Base-by-base conservation (phyloP, 1,140 invertebrate species). In the Melitaea cinxia region DNA sequence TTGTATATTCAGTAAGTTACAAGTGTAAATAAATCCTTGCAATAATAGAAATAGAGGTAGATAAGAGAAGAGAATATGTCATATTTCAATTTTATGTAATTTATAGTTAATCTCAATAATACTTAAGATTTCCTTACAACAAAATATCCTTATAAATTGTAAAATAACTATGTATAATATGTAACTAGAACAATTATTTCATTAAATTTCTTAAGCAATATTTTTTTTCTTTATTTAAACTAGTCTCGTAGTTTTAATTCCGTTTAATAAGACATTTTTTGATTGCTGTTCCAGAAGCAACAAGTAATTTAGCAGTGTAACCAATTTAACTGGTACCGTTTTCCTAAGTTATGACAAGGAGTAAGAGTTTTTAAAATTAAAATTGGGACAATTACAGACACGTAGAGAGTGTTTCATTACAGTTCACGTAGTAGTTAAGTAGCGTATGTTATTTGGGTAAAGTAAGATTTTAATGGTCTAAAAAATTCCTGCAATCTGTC, bases 161-260 rank as follows among this genome's bases (percentile, higher is more conserved):
- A 85, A 85, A 79, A 80, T 81, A 79, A 85, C 65, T 82, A 57
- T 89, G 84, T 90, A 90, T 85, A 89, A 88, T 88, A 79, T 88
- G 78, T 88, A 89, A 87, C 80, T 89, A 88, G 84, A 82, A 82
- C 77, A 79, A 78, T 81, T 71, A 83, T 82, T 88, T 85, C 80
- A 89, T 83, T 88, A 89, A 88, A 89, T 87, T 88, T 88, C 83
- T 72, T 88, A 89, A 88, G 78, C 75, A 82, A 61, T 73, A 77
- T 62, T 42, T 10, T 33, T 33, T 33, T 33, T 33, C 30, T 6
- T 33, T n/a, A n/a, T n/a, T 33, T 10, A 33, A 9, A 33, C 1
- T 33, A 33, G 3, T 10, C 30, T 33, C 2, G 7, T 10, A 33
- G n/a, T n/a, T n/a, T n/a, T n/a, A n/a, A n/a, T n/a, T n/a, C n/a